A percentile compares a stretch with the other conserved stretches of the same genome.
These are phyloP conservation scores for Sparidentex hasta DNA, from an alignment of 2,797 vertebrate species.

Conservation along the genomic window DNA sequence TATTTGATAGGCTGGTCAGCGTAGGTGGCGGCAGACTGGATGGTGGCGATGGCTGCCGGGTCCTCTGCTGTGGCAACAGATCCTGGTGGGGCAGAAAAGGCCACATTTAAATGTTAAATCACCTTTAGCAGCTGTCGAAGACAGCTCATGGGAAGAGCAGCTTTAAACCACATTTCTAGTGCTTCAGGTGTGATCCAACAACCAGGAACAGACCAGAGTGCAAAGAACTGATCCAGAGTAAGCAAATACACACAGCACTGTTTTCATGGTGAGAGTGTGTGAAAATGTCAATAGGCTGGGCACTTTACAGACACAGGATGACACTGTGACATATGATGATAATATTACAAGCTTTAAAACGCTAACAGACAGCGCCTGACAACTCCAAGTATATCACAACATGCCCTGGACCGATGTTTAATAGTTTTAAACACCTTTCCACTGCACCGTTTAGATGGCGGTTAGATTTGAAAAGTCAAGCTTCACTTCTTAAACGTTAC, in stretches of 20 bases:
- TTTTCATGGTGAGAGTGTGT: neutral
- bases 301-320: neutral
- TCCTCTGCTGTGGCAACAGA: conserved; percentile 93
- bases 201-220: neutral
- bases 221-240: neutral
- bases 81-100: conserved; percentile 75
- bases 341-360: neutral
- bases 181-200: neutral
- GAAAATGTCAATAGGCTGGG: neutral
- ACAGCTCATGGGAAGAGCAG: neutral
- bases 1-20: conserved; percentile 95
- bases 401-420: neutral
- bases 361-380: neutral
- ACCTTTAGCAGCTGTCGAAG: neutral
- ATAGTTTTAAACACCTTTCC: neutral
- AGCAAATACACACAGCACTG: neutral
- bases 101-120: neutral
- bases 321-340: too few relatives aligned
- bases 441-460: neutral
- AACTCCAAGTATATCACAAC: too few relatives aligned
- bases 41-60: conserved; percentile 92
- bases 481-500: conserved; percentile 47
- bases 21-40: conserved; percentile 93
- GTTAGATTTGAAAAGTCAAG: neutral
- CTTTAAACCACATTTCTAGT: neutral